phyloP scores from a whole-genome alignment of 2,888 invertebrate species.

The Tuta absoluta region DNA sequence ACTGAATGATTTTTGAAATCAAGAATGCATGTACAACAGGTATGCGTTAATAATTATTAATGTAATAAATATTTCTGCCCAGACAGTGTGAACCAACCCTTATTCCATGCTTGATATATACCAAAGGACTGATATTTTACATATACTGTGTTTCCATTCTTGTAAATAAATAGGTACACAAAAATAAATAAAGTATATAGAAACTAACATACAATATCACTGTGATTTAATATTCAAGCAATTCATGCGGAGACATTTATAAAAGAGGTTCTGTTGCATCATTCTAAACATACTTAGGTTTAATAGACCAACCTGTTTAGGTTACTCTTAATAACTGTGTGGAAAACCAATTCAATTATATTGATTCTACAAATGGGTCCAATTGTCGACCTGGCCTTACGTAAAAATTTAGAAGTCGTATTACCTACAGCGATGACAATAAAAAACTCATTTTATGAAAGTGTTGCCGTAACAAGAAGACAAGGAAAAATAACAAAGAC shows the following conservation, averaged over 20 bases:
- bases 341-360: too few relatives aligned
- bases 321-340: too few relatives aligned
- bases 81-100: neutral
- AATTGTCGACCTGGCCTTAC: neutral
- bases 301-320: neutral
- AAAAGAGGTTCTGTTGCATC: neutral
- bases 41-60: neutral
- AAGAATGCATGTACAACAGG: too few relatives aligned
- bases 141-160: neutral
- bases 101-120: neutral
- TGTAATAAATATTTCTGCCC: neutral
- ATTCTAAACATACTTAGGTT: neutral
- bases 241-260: neutral
- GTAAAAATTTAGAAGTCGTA: too few relatives aligned
- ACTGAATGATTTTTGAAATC: too few relatives aligned
- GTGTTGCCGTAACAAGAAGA: constrained; percentile 7
- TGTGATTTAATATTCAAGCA: neutral
- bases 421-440: too few relatives aligned
- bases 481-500: constrained; percentile 21
- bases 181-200: neutral
- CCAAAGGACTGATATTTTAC: neutral
- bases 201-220: neutral
- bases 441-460: neutral
- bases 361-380: too few relatives aligned
- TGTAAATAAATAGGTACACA: neutral